Percentiles rank a stretch among this genome's conserved stretches.
These are phyloP conservation scores for Lycocorax pyrrhopterus DNA, from an alignment of 2,113 vertebrate genomes.

Conservation along the genomic window DNA sequence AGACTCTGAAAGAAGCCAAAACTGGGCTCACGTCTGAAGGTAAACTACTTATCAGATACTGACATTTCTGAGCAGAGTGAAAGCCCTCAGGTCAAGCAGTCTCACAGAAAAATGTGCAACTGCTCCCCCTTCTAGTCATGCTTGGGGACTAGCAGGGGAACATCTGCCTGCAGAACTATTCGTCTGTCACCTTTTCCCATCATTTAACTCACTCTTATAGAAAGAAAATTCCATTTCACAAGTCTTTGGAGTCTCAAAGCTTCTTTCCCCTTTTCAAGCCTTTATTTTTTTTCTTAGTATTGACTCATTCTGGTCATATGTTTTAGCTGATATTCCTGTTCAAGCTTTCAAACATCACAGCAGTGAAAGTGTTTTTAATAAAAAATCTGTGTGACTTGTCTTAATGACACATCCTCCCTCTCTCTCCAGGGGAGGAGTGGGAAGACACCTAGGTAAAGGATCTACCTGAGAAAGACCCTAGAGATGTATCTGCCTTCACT, in stretches of 20 bases:
- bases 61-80: not conserved
- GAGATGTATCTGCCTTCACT: not conserved
- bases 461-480: not conserved
- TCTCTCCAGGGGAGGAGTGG: not conserved
- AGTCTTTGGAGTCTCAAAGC: not conserved
- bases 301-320: constrained; percentile 25
- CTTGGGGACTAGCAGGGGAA: not conserved
- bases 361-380: constrained; percentile 33
- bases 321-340: constrained; percentile 47
- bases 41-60: not conserved
- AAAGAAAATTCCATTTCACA: not conserved
- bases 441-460: constrained; percentile 20
- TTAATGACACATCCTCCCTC: constrained; percentile 12
- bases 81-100: not conserved
- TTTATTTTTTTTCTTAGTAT: not conserved
- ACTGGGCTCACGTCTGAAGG: not conserved
- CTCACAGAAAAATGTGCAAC: not conserved
- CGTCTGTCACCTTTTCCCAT: not conserved
- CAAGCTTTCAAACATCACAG: constrained; percentile 50
- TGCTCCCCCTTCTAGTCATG: not conserved
- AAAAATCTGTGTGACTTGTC: constrained; percentile 27
- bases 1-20: not conserved
- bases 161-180: not conserved
- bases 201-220: not conserved
- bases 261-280: not conserved